Conservation (phyloP, 2,113 vertebrate genomes). For the Indicator indicator region DNA sequence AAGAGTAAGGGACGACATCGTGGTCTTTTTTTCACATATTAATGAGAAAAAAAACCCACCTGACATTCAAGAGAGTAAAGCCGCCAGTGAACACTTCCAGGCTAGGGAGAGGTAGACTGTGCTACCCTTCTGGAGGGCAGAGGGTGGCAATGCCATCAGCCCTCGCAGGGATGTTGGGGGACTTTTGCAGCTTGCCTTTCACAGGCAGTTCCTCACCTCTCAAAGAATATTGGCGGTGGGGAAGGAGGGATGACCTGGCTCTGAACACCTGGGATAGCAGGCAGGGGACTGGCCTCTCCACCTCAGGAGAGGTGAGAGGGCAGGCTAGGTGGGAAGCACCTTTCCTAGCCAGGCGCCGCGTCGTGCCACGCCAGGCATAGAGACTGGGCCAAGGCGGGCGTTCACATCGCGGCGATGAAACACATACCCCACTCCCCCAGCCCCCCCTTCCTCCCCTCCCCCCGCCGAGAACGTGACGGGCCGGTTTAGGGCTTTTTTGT, state of each 20-base stretch:
- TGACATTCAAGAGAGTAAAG: background rate
- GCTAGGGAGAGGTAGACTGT: rapidly evolving
- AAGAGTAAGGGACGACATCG: rapidly evolving
- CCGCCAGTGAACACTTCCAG: rapidly evolving
- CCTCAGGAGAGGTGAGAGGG: background rate
- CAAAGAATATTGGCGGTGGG: rapidly evolving
- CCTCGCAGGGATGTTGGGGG: rapidly evolving
- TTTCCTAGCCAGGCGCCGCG: background rate
- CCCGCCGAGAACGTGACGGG: background rate
- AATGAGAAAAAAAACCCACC: rapidly evolving
- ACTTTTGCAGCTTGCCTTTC: background rate
- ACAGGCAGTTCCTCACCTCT: rapidly evolving
- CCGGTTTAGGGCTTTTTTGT: background rate
- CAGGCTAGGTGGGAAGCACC: background rate
- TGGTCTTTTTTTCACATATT: background rate
- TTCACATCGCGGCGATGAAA: background rate
- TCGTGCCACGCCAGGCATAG: background rate
- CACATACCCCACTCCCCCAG: too few species aligned
- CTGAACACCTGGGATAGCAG: rapidly evolving
- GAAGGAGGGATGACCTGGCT: background rate
- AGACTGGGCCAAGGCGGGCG: background rate
- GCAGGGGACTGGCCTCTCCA: too few species aligned
- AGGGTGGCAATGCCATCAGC: rapidly evolving
- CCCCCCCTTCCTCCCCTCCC: too few species aligned
- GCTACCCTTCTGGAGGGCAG: background rate